phyloP scores from a whole-genome alignment of 2,888 invertebrate species.

The Pollenia griseotomentosa region DNA sequence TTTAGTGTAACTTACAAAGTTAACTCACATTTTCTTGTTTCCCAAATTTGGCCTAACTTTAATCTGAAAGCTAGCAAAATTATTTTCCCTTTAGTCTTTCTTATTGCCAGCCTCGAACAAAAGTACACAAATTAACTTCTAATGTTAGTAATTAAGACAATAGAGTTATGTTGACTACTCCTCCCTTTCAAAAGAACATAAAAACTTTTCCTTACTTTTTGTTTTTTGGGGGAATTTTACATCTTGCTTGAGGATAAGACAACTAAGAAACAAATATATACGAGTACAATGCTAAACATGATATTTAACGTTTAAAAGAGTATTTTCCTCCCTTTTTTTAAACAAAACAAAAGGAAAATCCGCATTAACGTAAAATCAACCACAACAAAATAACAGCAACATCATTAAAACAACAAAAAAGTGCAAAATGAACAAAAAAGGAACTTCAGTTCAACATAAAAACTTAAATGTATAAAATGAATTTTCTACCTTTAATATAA shows the following conservation, averaged over 20 bases:
- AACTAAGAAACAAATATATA: not conserved
- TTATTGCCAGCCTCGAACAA: slow-evolving; percentile 29
- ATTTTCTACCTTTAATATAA: slow-evolving; percentile 60
- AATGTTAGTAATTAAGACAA: slow-evolving; percentile 70
- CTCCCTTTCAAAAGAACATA: slow-evolving; percentile 45
- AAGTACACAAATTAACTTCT: slow-evolving; percentile 68
- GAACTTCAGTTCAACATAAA: slow-evolving; percentile 4
- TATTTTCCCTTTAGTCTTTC: not conserved
- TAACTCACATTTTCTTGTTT: not conserved
- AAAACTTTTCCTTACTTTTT: slow-evolving; percentile 14
- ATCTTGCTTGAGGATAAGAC: slow-evolving; percentile 3
- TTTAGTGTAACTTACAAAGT: not conserved
- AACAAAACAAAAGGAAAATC: slow-evolving; percentile 37
- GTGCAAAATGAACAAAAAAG: slow-evolving; percentile 2
- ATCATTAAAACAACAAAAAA: slow-evolving; percentile 4
- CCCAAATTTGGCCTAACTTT: not conserved
- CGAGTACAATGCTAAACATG: slow-evolving; percentile 39
- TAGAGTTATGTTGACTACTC: slow-evolving; percentile 63
- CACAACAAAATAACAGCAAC: slow-evolving; percentile 20
- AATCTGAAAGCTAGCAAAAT: not conserved
- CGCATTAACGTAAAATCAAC: slow-evolving; percentile 50
- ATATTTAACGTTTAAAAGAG: slow-evolving; percentile 49
- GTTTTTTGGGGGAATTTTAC: slow-evolving; percentile 27
- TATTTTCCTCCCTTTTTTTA: slow-evolving; percentile 17
- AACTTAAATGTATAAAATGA: slow-evolving; percentile 21